Evolutionary conservation across 37 sponge, comb jelly and placozoan genomes (phyloP).

Genomic region (Bolinopsis microptera): DNA sequence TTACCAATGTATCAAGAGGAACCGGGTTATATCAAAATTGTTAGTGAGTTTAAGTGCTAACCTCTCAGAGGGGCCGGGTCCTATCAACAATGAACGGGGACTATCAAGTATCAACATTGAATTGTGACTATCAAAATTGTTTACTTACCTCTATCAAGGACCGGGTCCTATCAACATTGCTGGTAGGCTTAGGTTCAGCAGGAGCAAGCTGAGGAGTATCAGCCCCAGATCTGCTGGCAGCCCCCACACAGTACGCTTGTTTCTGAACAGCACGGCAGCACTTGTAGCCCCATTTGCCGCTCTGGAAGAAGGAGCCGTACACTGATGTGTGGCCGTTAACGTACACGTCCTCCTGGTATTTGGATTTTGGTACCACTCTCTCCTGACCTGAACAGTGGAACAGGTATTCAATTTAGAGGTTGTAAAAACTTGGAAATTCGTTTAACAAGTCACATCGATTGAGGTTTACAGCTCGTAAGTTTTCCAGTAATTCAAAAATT

Average conservation of each 20-base stretch:
- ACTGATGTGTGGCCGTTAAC: conserved; percentile 92
- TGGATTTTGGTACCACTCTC: conserved; percentile 88
- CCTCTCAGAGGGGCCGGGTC: no score
- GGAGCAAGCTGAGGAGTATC: neutral
- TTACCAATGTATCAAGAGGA: no score
- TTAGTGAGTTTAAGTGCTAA: no score
- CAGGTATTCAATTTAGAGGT: neutral
- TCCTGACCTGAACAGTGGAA: conserved; percentile 75
- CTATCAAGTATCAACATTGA: no score
- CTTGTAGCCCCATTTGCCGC: conserved; percentile 89
- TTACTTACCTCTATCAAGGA: conserved; percentile 51
- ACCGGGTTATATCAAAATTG: no score
- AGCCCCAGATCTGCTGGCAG: conserved; percentile 72
- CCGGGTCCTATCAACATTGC: neutral
- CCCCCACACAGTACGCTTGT: conserved; percentile 91
- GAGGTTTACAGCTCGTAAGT: neutral
- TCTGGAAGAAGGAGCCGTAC: conserved; percentile 95
- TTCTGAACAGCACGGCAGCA: conserved; percentile 92
- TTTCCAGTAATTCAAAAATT: neutral
- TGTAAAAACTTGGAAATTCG: neutral
- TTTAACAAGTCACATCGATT: neutral
- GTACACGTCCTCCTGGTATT: conserved; percentile 90
- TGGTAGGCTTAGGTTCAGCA: neutral
- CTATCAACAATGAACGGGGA: no score
- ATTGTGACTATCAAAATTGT: no score